Conservation (phyloP, 1,140 invertebrate species). For the Tetranychus urticae region DNA sequence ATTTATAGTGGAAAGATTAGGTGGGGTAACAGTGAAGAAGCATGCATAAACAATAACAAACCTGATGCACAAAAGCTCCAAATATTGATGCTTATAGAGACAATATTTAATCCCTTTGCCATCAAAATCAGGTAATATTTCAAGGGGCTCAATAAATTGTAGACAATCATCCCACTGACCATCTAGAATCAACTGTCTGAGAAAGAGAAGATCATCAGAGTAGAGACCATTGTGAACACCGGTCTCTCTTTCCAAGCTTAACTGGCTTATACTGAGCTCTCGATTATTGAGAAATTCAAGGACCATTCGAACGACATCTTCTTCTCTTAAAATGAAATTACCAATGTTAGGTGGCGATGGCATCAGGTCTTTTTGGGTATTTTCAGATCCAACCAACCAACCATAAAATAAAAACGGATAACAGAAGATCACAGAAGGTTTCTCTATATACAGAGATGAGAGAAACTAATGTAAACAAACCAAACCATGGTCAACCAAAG, state of each 20-base stretch:
- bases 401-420: too few species aligned
- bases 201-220: constrained; percentile 75
- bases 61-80: constrained; percentile 79
- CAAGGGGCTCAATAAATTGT: constrained; percentile 86
- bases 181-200: constrained; percentile 66
- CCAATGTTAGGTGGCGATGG: not conserved
- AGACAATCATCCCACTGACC: constrained; percentile 94
- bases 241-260: constrained; percentile 75
- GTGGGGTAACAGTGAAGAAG: too few species aligned
- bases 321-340: constrained; percentile 29
- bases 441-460: too few species aligned
- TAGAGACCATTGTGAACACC: constrained; percentile 74
- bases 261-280: constrained; percentile 64
- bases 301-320: constrained; percentile 68
- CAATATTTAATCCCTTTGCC: constrained; percentile 53
- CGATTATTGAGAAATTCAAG: constrained; percentile 78
- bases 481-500: too few species aligned
- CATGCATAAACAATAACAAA: constrained; percentile 36
- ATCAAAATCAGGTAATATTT: constrained; percentile 40
- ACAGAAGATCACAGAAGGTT: too few species aligned
- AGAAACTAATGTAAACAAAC: too few species aligned
- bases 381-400: too few species aligned
- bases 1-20: too few species aligned
- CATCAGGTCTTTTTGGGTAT: too few species aligned
- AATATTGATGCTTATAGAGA: constrained; percentile 74